These are phyloP conservation scores for Alligator sinensis DNA, from an alignment of 2,113 vertebrate genomes.

Conservation along the genomic window DNA sequence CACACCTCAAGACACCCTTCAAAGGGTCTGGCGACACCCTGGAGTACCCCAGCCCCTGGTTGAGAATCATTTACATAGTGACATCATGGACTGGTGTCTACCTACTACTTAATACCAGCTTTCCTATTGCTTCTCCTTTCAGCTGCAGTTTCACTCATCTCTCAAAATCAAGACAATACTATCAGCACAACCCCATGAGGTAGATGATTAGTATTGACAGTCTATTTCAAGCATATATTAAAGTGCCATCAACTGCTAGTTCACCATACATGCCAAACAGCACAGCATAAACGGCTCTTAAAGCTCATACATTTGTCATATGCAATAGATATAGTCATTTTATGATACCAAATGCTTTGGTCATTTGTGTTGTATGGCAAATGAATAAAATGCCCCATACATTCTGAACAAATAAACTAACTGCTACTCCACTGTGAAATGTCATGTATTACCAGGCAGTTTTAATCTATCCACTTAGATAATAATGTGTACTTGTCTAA, in stretches of 20 bases:
- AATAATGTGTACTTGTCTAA: conserved; percentile 24
- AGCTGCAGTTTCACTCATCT: neutral
- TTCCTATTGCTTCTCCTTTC: neutral
- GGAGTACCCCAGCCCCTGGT: too few relatives aligned
- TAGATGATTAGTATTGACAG: neutral
- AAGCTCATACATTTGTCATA: neutral
- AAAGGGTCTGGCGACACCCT: too few relatives aligned
- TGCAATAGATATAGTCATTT: neutral
- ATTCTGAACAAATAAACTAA: neutral
- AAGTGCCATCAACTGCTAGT: neutral
- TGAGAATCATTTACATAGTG: neutral
- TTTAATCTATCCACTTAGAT: conserved; percentile 26
- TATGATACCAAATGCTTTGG: neutral
- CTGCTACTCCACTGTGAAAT: neutral
- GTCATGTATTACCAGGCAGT: neutral
- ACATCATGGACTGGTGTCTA: neutral
- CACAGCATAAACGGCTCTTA: neutral
- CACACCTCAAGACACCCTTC: too few relatives aligned
- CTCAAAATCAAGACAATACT: neutral
- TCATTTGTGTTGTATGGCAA: conserved; percentile 14
- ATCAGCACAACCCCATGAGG: neutral
- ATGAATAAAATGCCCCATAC: neutral
- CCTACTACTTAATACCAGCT: neutral
- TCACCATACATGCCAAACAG: neutral
- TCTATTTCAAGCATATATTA: neutral